Percentiles rank a stretch among this genome's conserved stretches.
phyloP scores from a whole-genome alignment of 2,888 invertebrate genomes.

The Caenorhabditis sinica region DNA sequence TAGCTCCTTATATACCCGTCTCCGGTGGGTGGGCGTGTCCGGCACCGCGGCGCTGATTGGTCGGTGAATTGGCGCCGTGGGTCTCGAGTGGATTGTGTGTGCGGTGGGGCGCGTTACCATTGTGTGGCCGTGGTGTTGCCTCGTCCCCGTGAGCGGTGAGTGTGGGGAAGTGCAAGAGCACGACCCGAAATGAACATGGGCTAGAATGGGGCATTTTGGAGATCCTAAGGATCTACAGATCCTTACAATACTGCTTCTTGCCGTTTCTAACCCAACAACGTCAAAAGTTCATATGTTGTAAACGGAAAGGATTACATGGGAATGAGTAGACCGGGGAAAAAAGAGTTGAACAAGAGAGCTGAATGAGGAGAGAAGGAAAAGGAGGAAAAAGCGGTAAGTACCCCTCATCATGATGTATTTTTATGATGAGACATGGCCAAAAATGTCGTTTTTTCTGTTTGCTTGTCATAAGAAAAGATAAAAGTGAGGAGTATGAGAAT shows the following conservation, averaged over 20 bases:
- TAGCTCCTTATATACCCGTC: too few species aligned
- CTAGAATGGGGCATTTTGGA: too few species aligned
- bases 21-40: too few species aligned
- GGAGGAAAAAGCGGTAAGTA: conserved; percentile 51
- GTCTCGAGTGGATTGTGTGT: too few species aligned
- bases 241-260: neutral
- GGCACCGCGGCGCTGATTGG: too few species aligned
- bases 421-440: conserved; percentile 55
- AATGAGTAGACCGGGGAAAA: neutral
- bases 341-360: neutral
- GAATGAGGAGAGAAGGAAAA: conserved; percentile 31
- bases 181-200: too few species aligned
- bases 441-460: conserved; percentile 25
- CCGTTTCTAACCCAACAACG: neutral
- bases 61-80: too few species aligned
- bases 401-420: conserved; percentile 57
- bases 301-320: conserved; percentile 55
- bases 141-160: too few species aligned
- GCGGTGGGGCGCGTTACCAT: too few species aligned
- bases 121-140: too few species aligned
- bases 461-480: conserved; percentile 18
- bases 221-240: too few species aligned
- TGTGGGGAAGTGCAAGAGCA: too few species aligned
- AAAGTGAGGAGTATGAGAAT: conserved; percentile 33
- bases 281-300: conserved; percentile 50